A percentile compares a stretch with the other conserved stretches of the same genome.
phyloP scores from a whole-genome alignment of 2,888 invertebrate species.

The Heliconius ethilla region DNA sequence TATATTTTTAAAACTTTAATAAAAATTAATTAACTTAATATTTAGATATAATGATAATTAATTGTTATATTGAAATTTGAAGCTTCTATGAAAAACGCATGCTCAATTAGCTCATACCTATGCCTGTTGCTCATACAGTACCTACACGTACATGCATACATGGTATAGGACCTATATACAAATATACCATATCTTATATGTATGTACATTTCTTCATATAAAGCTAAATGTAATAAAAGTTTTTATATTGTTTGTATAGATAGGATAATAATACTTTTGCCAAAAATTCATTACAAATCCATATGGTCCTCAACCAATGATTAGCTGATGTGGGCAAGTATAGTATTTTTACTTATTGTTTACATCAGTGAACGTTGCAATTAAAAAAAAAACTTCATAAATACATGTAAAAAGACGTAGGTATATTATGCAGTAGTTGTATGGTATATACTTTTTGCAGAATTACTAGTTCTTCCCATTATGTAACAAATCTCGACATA shows the following conservation, averaged over 20 bases:
- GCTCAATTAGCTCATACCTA: not conserved
- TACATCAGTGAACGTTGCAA: not conserved
- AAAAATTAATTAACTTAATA: no score
- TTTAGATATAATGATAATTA: not conserved
- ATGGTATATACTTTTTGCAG: not conserved
- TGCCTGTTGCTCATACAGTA: not conserved
- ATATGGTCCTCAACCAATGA: not conserved
- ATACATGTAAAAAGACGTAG: not conserved
- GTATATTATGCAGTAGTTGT: not conserved
- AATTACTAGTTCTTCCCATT: constrained; percentile 28
- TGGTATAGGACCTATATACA: no score
- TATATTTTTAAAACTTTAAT: not conserved
- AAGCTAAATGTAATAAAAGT: not conserved
- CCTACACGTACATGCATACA: no score
- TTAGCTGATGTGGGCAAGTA: not conserved
- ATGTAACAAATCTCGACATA: constrained; percentile 24
- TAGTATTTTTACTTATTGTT: not conserved
- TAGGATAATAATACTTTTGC: not conserved
- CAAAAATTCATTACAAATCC: not conserved
- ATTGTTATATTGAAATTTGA: not conserved
- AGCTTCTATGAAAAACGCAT: not conserved
- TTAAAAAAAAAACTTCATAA: not conserved
- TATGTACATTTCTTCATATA: not conserved
- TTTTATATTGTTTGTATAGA: not conserved
- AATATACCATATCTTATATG: not conserved